Percentiles rank a stretch among this genome's conserved stretches.
Conservation (phyloP, 1,140 invertebrate genomes). For the Formica exsecta region DNA sequence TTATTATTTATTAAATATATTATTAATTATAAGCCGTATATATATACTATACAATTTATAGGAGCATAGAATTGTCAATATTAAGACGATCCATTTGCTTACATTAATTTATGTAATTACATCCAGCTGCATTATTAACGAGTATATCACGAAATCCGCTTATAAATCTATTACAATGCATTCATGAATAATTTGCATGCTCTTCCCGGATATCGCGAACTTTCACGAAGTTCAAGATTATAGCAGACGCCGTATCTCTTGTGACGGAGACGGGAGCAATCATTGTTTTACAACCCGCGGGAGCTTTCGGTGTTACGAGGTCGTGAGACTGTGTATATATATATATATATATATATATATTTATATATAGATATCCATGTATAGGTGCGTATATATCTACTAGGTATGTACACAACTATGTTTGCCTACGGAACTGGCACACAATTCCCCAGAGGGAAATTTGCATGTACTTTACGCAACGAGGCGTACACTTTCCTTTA, state of each 20-base stretch:
- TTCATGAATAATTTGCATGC: slow-evolving; percentile 48
- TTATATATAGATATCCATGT: not conserved
- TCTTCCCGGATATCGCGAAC: slow-evolving; percentile 41
- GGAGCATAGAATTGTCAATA: not conserved
- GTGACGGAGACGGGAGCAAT: slow-evolving; percentile 45
- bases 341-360: not conserved
- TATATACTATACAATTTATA: not conserved
- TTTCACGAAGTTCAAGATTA: slow-evolving; percentile 60
- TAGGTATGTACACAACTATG: slow-evolving; percentile 35
- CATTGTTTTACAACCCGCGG: slow-evolving; percentile 60
- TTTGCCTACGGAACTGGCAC: slow-evolving; percentile 59
- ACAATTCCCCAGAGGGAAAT: slow-evolving; percentile 55
- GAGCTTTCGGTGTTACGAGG: slow-evolving; percentile 48
- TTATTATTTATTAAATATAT: not conserved
- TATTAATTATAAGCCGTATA: not conserved
- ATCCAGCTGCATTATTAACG: not conserved
- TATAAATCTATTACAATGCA: slow-evolving; percentile 58
- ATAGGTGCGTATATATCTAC: not conserved
- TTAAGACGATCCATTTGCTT: not conserved
- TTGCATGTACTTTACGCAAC: slow-evolving; percentile 64
- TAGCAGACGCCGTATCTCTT: slow-evolving; percentile 41
- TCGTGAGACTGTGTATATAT: not conserved
- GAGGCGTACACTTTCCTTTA: slow-evolving; percentile 60
- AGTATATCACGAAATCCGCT: slow-evolving; percentile 13
- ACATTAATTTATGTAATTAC: slow-evolving; percentile 17